These are phyloP conservation scores for Fragum sueziense DNA, from an alignment of 2,888 invertebrate genomes.

Conservation along the genomic window DNA sequence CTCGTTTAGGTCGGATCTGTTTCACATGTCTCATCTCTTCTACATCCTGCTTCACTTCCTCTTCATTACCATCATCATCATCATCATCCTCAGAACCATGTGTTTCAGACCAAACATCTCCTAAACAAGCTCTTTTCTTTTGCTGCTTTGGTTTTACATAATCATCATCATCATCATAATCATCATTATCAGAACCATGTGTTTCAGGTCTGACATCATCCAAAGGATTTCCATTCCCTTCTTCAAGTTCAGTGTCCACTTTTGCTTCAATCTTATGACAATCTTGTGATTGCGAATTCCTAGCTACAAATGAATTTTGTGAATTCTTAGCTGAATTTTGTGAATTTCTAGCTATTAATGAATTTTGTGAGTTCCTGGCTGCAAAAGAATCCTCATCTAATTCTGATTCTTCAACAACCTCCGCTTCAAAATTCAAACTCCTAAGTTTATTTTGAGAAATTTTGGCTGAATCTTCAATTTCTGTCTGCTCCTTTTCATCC, in stretches of 20 bases:
- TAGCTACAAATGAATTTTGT: no score
- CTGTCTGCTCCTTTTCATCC: no score
- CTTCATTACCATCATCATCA: conserved; percentile 10
- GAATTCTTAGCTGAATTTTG: no score
- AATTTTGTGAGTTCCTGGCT: not conserved
- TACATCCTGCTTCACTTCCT: conserved; percentile 20
- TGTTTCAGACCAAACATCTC: no score
- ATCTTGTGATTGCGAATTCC: no score
- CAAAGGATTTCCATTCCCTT: not conserved
- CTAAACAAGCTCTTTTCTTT: not conserved
- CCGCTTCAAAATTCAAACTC: not conserved
- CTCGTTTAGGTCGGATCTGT: conserved; percentile 33
- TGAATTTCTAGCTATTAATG: not conserved
- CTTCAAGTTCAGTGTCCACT: no score
- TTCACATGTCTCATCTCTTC: conserved; percentile 29
- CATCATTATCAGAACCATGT: no score
- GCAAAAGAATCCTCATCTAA: conserved; percentile 18
- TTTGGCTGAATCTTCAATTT: no score
- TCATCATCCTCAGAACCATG: no score
- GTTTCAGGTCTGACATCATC: not conserved
- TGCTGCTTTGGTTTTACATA: no score
- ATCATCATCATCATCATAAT: no score
- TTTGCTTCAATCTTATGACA: no score
- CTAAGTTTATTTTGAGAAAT: not conserved
- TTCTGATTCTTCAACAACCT: conserved; percentile 19